These are phyloP conservation scores for Therioaphis trifolii DNA, from an alignment of 2,888 invertebrate species.

Conservation along the genomic window DNA sequence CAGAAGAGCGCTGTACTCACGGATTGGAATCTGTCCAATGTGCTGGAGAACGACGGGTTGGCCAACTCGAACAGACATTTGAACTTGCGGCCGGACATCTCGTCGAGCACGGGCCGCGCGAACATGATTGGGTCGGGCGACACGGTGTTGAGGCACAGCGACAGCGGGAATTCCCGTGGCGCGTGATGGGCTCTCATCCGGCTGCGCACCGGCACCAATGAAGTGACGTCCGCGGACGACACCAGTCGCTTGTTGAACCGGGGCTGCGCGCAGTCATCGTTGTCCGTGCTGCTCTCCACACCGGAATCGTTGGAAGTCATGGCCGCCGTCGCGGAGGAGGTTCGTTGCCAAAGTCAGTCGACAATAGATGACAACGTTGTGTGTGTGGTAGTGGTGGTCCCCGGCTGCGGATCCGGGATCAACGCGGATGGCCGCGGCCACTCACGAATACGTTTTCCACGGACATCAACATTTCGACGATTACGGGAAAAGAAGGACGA, in stretches of 20 bases:
- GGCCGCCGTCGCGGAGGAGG: background rate
- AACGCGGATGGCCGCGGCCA: too few species aligned
- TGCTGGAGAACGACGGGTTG: conserved; percentile 49
- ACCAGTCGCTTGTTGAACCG: conserved; percentile 4
- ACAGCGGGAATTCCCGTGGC: conserved; percentile 16
- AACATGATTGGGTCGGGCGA: conserved; percentile 39
- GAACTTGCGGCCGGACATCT: conserved; percentile 32
- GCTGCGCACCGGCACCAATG: conserved; percentile 7
- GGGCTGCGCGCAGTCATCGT: conserved; percentile 73
- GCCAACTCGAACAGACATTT: conserved; percentile 64
- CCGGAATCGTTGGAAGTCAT: conserved; percentile 77
- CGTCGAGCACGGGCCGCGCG: conserved; percentile 3
- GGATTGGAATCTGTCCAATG: conserved; percentile 46
- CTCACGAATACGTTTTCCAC: too few species aligned
- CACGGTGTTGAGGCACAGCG: conserved; percentile 36
- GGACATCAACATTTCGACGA: too few species aligned
- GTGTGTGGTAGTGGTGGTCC: too few species aligned
- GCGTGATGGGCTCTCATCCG: background rate
- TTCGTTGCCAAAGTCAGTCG: too few species aligned
- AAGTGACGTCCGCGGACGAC: background rate
- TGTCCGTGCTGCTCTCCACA: conserved; percentile 80
- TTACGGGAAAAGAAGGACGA: too few species aligned
- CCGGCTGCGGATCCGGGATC: too few species aligned
- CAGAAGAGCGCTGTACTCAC: too few species aligned
- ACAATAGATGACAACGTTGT: too few species aligned